These are phyloP conservation scores for Drosophila leonis DNA, from an alignment of 2,888 invertebrate species.

Conservation along the genomic window DNA sequence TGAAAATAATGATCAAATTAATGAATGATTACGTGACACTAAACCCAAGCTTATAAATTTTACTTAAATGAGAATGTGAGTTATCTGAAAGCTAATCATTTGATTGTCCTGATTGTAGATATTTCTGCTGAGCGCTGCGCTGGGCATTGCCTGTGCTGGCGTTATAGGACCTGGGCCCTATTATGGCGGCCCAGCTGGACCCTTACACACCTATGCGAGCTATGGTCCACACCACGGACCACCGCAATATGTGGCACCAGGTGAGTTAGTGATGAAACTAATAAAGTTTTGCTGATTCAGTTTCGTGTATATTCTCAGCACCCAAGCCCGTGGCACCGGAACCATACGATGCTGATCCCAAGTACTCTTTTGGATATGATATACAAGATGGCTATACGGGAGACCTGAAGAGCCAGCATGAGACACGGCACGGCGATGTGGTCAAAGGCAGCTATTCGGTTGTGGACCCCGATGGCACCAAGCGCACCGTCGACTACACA, in stretches of 20 bases:
- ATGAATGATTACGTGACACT: background rate
- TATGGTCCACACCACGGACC: conserved; percentile 73
- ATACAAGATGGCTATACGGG: conserved; percentile 86
- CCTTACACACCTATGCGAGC: conserved; percentile 64
- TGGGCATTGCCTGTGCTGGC: conserved; percentile 77
- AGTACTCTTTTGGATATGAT: conserved; percentile 86
- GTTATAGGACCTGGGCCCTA: conserved; percentile 77
- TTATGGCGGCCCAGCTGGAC: conserved; percentile 73
- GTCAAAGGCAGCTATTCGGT: conserved; percentile 87
- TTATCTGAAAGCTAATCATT: background rate
- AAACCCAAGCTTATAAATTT: background rate
- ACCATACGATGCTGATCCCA: conserved; percentile 84
- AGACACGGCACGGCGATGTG: conserved; percentile 88
- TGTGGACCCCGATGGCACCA: conserved; percentile 88
- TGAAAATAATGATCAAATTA: background rate
- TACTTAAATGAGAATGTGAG: background rate
- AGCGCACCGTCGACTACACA: conserved; percentile 88
- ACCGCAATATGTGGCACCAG: conserved; percentile 71
- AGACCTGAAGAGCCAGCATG: conserved; percentile 87
- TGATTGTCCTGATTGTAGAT: conserved; percentile 50
- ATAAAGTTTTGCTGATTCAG: background rate
- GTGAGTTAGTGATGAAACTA: conserved; percentile 41
- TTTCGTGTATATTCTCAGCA: conserved; percentile 24
- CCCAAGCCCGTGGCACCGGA: conserved; percentile 81
- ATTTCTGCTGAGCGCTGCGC: conserved; percentile 71